Evolutionary conservation across 2,113 vertebrate species (phyloP).

Genomic region (Chlorodrepanis virens): DNA sequence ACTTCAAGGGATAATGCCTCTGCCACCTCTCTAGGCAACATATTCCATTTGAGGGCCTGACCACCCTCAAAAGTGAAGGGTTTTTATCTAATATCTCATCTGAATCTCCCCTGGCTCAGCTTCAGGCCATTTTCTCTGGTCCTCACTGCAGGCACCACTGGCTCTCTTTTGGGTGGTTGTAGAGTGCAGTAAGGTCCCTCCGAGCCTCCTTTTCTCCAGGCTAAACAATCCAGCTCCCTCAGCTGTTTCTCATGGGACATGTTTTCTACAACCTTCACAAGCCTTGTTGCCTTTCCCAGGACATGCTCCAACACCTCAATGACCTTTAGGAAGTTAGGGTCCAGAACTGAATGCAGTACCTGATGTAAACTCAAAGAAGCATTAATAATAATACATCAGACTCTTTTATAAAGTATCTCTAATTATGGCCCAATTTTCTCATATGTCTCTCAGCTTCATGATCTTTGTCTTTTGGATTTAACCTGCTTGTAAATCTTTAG

Average conservation of each 20-base stretch:
- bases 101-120: neutral
- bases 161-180: neutral
- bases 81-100: neutral
- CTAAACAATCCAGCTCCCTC: neutral
- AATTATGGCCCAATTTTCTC: neutral
- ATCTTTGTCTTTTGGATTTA: neutral
- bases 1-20: neutral
- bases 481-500: neutral
- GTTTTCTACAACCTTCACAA: neutral
- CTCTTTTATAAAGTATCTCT: neutral
- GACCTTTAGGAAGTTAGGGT: neutral
- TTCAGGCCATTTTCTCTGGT: neutral
- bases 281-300: neutral
- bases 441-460: neutral
- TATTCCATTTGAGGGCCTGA: neutral
- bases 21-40: neutral
- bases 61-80: rapidly evolving
- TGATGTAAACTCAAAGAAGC: neutral
- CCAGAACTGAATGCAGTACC: neutral
- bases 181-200: neutral
- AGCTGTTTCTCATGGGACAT: rapidly evolving
- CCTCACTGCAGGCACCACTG: neutral
- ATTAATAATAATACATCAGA: neutral
- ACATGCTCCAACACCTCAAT: neutral
- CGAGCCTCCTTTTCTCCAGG: neutral